These are phyloP conservation scores for Lithophane socia DNA, from an alignment of 2,888 invertebrate genomes.

Conservation along the genomic window DNA sequence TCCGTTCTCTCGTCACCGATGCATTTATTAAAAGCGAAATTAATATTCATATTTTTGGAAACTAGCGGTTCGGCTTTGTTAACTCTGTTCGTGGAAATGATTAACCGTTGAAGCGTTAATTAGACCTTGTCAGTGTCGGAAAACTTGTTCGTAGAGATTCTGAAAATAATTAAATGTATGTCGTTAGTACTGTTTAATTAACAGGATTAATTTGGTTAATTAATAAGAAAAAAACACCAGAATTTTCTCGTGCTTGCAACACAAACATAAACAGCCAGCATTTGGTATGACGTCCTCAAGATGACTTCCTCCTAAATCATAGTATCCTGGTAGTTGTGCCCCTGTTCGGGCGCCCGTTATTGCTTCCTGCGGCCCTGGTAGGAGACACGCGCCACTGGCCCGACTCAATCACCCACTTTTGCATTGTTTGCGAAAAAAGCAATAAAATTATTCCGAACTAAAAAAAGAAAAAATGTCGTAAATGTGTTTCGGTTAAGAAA, in stretches of 20 bases:
- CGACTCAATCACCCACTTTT: constrained; percentile 69
- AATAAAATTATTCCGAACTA: constrained; percentile 49
- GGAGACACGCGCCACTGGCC: constrained; percentile 79
- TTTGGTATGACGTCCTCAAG: constrained; percentile 73
- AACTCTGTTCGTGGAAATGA: constrained; percentile 43
- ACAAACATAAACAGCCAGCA: constrained; percentile 41
- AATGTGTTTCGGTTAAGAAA: neutral
- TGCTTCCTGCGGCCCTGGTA: constrained; percentile 88
- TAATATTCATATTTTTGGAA: constrained; percentile 67
- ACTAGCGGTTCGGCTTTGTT: constrained; percentile 59
- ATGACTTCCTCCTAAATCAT: constrained; percentile 81
- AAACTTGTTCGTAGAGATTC: constrained; percentile 21
- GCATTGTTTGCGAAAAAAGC: constrained; percentile 69
- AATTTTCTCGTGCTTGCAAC: neutral
- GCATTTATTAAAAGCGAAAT: constrained; percentile 66
- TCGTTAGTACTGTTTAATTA: constrained; percentile 23
- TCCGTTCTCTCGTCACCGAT: constrained; percentile 64
- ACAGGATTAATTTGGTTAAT: constrained; percentile 29
- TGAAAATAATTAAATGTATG: constrained; percentile 36
- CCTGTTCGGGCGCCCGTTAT: constrained; percentile 83
- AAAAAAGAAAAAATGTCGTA: neutral
- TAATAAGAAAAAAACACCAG: neutral
- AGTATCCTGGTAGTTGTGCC: constrained; percentile 82
- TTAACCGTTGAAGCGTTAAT: constrained; percentile 48
- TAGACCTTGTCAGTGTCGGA: constrained; percentile 55